Conservation (phyloP, 2,888 invertebrate species). For the Eutolmus rufibarbis region DNA sequence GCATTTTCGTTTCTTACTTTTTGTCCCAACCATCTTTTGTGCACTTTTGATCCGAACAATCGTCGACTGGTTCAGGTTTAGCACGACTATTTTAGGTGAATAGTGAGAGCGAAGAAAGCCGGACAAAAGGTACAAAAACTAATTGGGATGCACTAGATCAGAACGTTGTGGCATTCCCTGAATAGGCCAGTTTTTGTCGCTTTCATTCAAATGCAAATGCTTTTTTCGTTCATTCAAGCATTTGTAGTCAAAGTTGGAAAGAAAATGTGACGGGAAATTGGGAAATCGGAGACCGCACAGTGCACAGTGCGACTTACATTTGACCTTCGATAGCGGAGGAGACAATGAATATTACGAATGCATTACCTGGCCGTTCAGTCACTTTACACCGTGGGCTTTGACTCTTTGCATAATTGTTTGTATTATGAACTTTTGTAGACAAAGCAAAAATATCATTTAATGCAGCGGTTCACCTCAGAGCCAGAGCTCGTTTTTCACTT, state of each 20-base stretch:
- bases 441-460: conserved; percentile 25
- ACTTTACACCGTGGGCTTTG: background rate
- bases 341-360: conserved; percentile 28
- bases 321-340: conserved; percentile 23
- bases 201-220: conserved; percentile 3
- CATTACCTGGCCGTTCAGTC: conserved; percentile 2
- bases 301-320: background rate
- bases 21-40: background rate
- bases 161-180: background rate
- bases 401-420: conserved; percentile 29
- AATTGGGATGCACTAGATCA: conserved; percentile 21
- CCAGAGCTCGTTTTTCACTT: background rate
- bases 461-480: background rate
- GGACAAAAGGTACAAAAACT: background rate
- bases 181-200: background rate
- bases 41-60: background rate
- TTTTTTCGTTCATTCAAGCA: background rate
- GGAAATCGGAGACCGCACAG: conserved; percentile 6
- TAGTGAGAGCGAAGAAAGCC: background rate
- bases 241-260: background rate
- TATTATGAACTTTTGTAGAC: conserved; percentile 34
- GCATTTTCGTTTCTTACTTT: background rate
- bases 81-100: conserved; percentile 1
- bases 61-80: background rate
- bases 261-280: conserved; percentile 31